phyloP scores from a whole-genome alignment of 2,888 invertebrate genomes.

The Oxycera nigricornis region DNA sequence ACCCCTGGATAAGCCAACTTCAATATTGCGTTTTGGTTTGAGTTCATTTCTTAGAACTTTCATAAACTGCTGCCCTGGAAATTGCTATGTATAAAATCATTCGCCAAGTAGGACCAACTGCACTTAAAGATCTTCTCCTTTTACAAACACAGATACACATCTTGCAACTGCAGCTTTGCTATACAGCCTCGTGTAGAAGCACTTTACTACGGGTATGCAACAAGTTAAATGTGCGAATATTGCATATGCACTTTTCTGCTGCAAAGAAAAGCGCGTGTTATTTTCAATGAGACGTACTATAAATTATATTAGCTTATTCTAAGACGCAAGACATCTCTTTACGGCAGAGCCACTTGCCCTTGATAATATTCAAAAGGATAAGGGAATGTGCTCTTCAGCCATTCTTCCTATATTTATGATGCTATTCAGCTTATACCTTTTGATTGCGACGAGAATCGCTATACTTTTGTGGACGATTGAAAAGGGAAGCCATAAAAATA shows the following conservation, averaged over 20 bases:
- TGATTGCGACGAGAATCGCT: not conserved
- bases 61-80: no score
- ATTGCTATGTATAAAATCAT: no score
- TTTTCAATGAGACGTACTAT: not conserved
- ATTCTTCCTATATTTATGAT: not conserved
- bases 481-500: not conserved
- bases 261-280: no score
- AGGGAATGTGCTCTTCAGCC: not conserved
- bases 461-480: not conserved
- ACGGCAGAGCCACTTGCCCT: not conserved
- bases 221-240: not conserved
- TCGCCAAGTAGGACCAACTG: no score
- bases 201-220: not conserved
- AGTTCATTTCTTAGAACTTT: no score
- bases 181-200: no score
- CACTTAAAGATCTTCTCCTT: no score
- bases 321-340: not conserved
- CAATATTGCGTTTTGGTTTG: no score
- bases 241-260: no score
- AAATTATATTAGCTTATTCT: slow-evolving; percentile 2
- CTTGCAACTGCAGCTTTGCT: no score
- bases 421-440: not conserved
- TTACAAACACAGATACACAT: no score
- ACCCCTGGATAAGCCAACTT: no score
- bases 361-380: not conserved